These are phyloP conservation scores for Chionomys nivalis DNA, from an alignment of 2,113 vertebrate genomes.

Conservation along the genomic window DNA sequence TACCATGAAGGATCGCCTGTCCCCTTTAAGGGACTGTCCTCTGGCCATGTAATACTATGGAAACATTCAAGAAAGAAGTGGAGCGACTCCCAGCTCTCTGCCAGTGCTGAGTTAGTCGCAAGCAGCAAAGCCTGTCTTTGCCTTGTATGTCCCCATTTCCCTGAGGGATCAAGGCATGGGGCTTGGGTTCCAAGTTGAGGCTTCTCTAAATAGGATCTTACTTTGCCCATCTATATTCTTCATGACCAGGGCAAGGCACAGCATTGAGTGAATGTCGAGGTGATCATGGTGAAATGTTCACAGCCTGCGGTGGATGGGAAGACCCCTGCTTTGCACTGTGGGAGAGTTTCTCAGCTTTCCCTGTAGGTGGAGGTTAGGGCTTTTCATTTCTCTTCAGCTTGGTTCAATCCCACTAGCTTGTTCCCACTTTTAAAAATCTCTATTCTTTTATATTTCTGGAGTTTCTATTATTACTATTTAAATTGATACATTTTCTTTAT, in stretches of 20 bases:
- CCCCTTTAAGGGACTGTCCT: background rate
- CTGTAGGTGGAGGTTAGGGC: background rate
- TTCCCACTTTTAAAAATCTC: background rate
- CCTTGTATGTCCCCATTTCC: background rate
- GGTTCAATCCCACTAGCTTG: background rate
- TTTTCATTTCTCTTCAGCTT: slow-evolving; percentile 1
- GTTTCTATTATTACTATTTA: background rate
- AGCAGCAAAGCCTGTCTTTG: background rate
- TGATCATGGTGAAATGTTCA: too few species aligned
- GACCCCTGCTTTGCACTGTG: background rate
- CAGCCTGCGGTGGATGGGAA: background rate
- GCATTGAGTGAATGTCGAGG: too few species aligned
- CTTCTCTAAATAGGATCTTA: background rate
- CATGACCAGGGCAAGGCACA: background rate
- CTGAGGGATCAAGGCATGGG: too few species aligned
- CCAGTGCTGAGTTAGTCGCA: background rate
- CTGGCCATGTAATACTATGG: background rate
- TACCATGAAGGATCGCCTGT: background rate
- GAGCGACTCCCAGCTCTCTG: background rate
- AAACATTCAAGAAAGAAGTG: background rate
- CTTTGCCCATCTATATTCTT: background rate
- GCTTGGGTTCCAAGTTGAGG: background rate
- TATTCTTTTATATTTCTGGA: background rate
- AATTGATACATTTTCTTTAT: background rate
- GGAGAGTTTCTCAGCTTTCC: background rate